Evolutionary conservation across 2,113 vertebrate genomes (phyloP).

Genomic region (Larimichthys crocea): DNA sequence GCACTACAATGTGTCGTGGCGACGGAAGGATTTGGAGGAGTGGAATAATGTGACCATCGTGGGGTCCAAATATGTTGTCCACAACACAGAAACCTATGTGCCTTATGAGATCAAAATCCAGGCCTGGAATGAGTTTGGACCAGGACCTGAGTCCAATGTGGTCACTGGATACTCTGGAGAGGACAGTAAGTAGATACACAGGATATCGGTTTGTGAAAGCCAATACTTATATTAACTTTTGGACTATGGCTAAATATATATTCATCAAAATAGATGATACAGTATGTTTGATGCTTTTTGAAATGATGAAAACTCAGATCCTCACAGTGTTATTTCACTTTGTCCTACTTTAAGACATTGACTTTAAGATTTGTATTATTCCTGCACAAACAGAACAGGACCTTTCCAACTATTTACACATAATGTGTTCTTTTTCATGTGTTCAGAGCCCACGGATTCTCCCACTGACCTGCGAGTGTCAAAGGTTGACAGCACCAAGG

Average conservation of each 20-base stretch:
- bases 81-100: slow-evolving; percentile 90
- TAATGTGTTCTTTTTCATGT: slow-evolving; percentile 1
- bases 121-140: slow-evolving; percentile 92
- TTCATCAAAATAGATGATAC: neutral
- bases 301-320: neutral
- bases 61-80: slow-evolving; percentile 83
- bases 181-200: slow-evolving; percentile 88
- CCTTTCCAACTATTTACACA: neutral
- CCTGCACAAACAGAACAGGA: neutral
- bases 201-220: neutral
- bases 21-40: slow-evolving; percentile 83
- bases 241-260: neutral
- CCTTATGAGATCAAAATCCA: slow-evolving; percentile 96
- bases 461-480: slow-evolving; percentile 90
- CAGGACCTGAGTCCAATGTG: slow-evolving; percentile 88
- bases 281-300: neutral
- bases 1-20: slow-evolving; percentile 91
- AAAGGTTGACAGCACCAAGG: slow-evolving; percentile 89
- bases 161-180: slow-evolving; percentile 94
- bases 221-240: neutral
- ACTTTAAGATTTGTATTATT: neutral
- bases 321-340: neutral
- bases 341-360: neutral
- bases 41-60: slow-evolving; percentile 89
- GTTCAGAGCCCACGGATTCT: slow-evolving; percentile 89